A percentile compares a stretch with the other conserved stretches of the same genome.
These are phyloP conservation scores for Astreopora myriophthalma DNA, from an alignment of 64 coral and sea anemone species.

Conservation along the genomic window DNA sequence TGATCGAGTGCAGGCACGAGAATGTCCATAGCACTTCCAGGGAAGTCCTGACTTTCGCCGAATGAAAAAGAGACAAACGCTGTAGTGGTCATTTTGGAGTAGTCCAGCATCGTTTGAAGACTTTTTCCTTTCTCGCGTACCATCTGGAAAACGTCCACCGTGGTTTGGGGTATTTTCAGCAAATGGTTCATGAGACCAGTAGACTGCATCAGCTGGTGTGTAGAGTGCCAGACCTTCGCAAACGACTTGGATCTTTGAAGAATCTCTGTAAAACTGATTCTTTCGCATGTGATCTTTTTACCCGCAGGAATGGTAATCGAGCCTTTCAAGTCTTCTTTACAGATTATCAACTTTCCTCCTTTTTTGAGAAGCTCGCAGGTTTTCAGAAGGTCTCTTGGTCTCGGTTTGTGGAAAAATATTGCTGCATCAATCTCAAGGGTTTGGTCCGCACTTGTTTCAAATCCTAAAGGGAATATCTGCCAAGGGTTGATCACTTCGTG, in stretches of 20 bases:
- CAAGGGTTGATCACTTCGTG: constrained; percentile 9
- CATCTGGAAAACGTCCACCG: background rate
- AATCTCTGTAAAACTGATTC: constrained; percentile 49
- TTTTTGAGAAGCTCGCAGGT: constrained; percentile 60
- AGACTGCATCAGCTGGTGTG: constrained; percentile 28
- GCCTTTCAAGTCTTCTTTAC: constrained; percentile 20
- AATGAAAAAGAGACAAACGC: constrained; percentile 61
- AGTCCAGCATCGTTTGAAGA: background rate
- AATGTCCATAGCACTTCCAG: background rate
- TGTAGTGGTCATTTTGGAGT: background rate
- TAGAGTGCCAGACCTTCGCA: constrained; percentile 32
- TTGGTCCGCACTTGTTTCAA: background rate
- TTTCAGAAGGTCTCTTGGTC: constrained; percentile 35
- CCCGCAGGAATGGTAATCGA: constrained; percentile 24
- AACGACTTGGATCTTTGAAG: constrained; percentile 25
- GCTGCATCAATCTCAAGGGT: constrained; percentile 14
- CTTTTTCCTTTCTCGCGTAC: background rate
- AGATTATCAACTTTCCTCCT: constrained; percentile 49
- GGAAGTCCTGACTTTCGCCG: background rate
- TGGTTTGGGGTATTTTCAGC: constrained; percentile 19
- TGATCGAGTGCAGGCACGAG: constrained; percentile 50
- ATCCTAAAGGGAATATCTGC: background rate
- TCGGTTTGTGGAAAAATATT: constrained; percentile 73
- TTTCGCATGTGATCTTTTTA: constrained; percentile 55
- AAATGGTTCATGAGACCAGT: constrained; percentile 25